phyloP scores from a whole-genome alignment of 1,140 invertebrate species.

The Archegozetes longisetosus region DNA sequence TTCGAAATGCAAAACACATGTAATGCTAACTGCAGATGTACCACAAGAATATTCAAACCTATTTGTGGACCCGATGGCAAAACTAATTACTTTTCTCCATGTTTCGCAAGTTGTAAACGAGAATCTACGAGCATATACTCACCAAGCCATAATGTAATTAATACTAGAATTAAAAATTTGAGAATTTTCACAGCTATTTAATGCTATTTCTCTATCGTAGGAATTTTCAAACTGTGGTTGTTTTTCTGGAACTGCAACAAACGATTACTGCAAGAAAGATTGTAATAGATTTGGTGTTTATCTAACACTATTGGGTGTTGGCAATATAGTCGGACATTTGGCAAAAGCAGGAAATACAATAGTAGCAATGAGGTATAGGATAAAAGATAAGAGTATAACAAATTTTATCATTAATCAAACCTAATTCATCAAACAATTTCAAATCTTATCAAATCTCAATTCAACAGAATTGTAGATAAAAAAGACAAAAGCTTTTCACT shows the following conservation, averaged over 20 bases:
- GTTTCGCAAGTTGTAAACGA: constrained; percentile 58
- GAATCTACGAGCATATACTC: background rate
- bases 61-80: constrained; percentile 53
- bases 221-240: too few species aligned
- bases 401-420: too few species aligned
- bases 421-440: too few species aligned
- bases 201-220: background rate
- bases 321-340: constrained; percentile 23
- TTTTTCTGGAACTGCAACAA: constrained; percentile 14
- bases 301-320: constrained; percentile 22
- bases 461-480: constrained; percentile 23
- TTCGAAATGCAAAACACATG: constrained; percentile 21
- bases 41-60: constrained; percentile 30
- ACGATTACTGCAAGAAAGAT: constrained; percentile 23
- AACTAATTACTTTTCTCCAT: constrained; percentile 65
- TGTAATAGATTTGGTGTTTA: constrained; percentile 24
- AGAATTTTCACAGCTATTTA: too few species aligned
- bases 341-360: constrained; percentile 26
- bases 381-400: too few species aligned
- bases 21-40: constrained; percentile 24
- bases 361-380: constrained; percentile 24
- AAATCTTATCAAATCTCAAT: too few species aligned
- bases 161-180: too few species aligned
- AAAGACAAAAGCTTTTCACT: constrained; percentile 26
- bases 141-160: too few species aligned